Percentiles rank a stretch among this genome's conserved stretches.
Evolutionary conservation across 2,797 vertebrate genomes (phyloP).

Genomic region (Argentina silus): DNA sequence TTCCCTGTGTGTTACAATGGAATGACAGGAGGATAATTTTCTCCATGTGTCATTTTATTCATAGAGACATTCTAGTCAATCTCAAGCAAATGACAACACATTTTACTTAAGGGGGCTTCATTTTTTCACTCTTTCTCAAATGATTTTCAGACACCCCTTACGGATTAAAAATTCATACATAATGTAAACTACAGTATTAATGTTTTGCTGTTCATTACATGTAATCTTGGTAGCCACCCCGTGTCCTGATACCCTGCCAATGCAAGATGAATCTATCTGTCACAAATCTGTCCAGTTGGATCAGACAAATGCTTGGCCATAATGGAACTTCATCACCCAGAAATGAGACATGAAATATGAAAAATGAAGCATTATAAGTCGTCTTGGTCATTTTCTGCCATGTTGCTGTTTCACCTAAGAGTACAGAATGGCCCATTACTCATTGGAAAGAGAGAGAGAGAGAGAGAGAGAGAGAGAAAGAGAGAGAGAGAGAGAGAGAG

Average conservation of each 20-base stretch:
- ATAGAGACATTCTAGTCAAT: not conserved
- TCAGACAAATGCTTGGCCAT: slow-evolving; percentile 49
- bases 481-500: slow-evolving; percentile 13
- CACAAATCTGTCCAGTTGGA: slow-evolving; percentile 8
- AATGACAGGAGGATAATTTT: not conserved
- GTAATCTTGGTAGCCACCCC: not conserved
- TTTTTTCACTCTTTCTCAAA: no score
- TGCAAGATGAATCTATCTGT: not conserved
- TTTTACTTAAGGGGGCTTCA: no score
- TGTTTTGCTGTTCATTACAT: no score
- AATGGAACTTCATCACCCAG: slow-evolving; percentile 47
- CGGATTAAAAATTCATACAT: no score
- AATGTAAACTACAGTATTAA: no score
- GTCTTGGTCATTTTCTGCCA: slow-evolving; percentile 58
- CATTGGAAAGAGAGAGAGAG: slow-evolving; percentile 21
- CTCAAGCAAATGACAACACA: not conserved
- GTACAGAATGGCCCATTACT: slow-evolving; percentile 54
- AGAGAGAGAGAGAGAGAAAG: not conserved
- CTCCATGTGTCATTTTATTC: not conserved
- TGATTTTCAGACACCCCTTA: no score
- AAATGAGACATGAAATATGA: slow-evolving; percentile 51
- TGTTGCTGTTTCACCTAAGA: slow-evolving; percentile 52
- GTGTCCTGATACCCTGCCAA: slow-evolving; percentile 18
- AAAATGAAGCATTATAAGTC: slow-evolving; percentile 49
- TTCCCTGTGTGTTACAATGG: not conserved